Conservation (phyloP, 2,888 invertebrate species). For the Pyrocoelia pectoralis region DNA sequence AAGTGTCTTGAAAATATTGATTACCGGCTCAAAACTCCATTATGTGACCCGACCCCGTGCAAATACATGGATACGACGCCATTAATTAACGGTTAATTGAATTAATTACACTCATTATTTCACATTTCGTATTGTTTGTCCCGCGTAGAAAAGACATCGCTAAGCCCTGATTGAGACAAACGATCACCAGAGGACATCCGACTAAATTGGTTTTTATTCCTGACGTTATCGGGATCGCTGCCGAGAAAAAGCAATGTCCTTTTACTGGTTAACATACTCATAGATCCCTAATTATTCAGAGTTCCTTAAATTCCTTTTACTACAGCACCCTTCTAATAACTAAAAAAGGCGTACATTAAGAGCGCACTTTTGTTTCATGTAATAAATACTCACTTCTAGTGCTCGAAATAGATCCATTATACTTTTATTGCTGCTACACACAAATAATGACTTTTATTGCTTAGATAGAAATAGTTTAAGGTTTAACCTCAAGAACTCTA, state of each 20-base stretch:
- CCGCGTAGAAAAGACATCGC: conserved; percentile 53
- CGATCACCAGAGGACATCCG: conserved; percentile 57
- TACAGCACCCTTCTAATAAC: conserved; percentile 15
- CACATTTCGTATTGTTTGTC: conserved; percentile 58
- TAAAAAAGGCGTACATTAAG: conserved; percentile 25
- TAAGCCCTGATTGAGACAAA: conserved; percentile 61
- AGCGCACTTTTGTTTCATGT: conserved; percentile 30
- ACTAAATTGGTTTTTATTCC: conserved; percentile 61
- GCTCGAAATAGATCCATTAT: conserved; percentile 35
- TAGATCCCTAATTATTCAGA: conserved; percentile 33
- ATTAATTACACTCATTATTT: conserved; percentile 65
- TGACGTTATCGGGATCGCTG: conserved; percentile 47
- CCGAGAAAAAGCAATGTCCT: conserved; percentile 39
- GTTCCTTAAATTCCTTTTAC: conserved; percentile 9
- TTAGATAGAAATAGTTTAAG: conserved; percentile 22
- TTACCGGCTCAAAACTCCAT: conserved; percentile 62
- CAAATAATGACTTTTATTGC: conserved; percentile 21
- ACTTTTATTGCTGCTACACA: conserved; percentile 26
- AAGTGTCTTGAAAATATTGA: conserved; percentile 57
- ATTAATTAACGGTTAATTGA: conserved; percentile 66
- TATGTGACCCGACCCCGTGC: conserved; percentile 59
- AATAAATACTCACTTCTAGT: conserved; percentile 23
- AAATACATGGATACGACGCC: conserved; percentile 61
- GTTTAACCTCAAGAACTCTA: conserved; percentile 6
- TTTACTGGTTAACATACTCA: conserved; percentile 33